phyloP scores from a whole-genome alignment of 2,113 vertebrate genomes.

The Laticauda colubrina region DNA sequence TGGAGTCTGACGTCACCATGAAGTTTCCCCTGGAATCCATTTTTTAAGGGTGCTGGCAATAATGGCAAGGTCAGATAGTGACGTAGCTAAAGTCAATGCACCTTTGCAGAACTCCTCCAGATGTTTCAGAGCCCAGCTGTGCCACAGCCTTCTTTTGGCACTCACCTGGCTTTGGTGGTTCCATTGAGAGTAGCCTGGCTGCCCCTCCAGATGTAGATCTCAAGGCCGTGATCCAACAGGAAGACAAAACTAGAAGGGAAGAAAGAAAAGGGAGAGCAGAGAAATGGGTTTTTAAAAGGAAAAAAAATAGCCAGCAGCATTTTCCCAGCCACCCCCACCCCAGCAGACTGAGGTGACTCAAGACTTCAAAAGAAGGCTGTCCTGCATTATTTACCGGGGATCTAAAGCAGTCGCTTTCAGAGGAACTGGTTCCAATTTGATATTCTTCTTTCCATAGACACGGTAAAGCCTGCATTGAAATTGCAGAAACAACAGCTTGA shows the following conservation, averaged over 20 bases:
- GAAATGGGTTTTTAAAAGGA: no score
- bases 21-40: not conserved
- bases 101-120: not conserved
- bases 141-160: not conserved
- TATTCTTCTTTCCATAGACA: slow-evolving; percentile 94
- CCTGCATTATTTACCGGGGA: slow-evolving; percentile 77
- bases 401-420: slow-evolving; percentile 85
- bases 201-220: slow-evolving; percentile 91
- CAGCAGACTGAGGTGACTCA: not conserved
- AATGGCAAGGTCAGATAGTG: not conserved
- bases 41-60: not conserved
- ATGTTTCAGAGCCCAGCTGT: not conserved
- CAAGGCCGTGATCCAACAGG: slow-evolving; percentile 84
- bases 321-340: not conserved
- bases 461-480: slow-evolving; percentile 82
- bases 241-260: slow-evolving; percentile 84
- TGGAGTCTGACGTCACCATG: not conserved
- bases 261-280: not conserved
- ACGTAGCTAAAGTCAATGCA: not conserved
- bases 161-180: slow-evolving; percentile 95
- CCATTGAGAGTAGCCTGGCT: slow-evolving; percentile 84
- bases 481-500: rapidly evolving
- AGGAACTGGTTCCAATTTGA: slow-evolving; percentile 87
- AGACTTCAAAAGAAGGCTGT: no score
- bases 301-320: not conserved